These are phyloP conservation scores for Ditula angustiorana DNA, from an alignment of 2,888 invertebrate species.

Conservation along the genomic window DNA sequence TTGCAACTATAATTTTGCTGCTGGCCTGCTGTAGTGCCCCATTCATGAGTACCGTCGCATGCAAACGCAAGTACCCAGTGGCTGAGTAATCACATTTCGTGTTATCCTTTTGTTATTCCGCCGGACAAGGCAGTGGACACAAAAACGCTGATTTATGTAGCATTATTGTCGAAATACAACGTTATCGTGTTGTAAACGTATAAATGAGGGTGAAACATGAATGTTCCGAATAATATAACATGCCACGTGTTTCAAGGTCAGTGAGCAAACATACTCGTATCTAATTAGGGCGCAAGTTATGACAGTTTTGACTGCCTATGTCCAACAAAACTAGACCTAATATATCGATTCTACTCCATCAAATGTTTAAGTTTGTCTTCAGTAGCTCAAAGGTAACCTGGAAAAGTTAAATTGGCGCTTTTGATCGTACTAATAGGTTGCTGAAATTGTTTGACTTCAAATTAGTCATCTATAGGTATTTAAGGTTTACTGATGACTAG, in stretches of 20 bases:
- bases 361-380: background rate
- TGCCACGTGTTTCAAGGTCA: constrained; percentile 32
- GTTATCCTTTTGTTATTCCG: constrained; percentile 72
- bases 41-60: constrained; percentile 53
- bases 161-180: constrained; percentile 56
- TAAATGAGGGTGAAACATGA: constrained; percentile 43
- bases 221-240: constrained; percentile 24
- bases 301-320: too few species aligned
- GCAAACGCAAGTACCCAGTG: constrained; percentile 62
- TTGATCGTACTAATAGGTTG: constrained; percentile 1
- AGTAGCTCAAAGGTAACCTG: background rate
- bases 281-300: constrained; percentile 11
- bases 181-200: constrained; percentile 40
- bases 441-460: background rate
- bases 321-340: background rate
- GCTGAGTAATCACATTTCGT: constrained; percentile 80
- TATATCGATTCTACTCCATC: background rate
- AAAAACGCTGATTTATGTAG: constrained; percentile 69
- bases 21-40: constrained; percentile 3
- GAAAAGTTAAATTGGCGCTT: background rate
- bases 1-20: background rate
- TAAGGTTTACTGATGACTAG: too few species aligned
- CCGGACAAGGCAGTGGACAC: constrained; percentile 60
- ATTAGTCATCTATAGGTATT: too few species aligned
- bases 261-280: constrained; percentile 4